Evolutionary conservation across 1,140 invertebrate species (phyloP), one percentile per base, ranked within the genome.

Genomic region (Anadara kagoshimensis): DNA sequence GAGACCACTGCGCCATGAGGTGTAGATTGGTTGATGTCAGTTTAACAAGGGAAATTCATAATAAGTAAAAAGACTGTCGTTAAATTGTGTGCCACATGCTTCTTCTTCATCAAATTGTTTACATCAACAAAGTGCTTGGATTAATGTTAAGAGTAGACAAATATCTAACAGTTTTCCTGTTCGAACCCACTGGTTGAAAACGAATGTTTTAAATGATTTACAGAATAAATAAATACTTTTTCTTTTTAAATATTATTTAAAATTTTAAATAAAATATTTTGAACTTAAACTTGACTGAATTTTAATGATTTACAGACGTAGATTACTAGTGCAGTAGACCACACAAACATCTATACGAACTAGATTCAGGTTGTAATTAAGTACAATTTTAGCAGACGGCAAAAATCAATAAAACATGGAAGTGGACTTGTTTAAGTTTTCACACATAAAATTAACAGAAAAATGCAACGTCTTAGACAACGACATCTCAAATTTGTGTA

Each of bases 1-100:
- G 24, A 26, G 61, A 63, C 61, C 61, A 63, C 45, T 43, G 45
- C 26, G 61, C 61, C 61, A 63, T 63, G 24, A 47, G 29, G 2
- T 2, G n/a, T 18, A 43, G 29, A 59, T 0, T 29, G 7, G 26
- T 20, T 12, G 7, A 22, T 54, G 24, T n/a, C n/a, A 54, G 8
- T 54, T n/a, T 54, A 22, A 20, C 2, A 54, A n/a, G n/a, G 20
- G 5, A 54, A 54, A 18, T 54, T 54, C 2, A 22, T 54, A 54
- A 54, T 29, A 22, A 14, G n/a, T 18, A 1, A 49, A 49, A 49
- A 49, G 47, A 49, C 1, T 49, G 4, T 4, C 47, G 10, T 20
- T 12, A 56, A 59, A 59, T 41, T 41, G 11, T 3, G 7, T n/a
- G 41, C 57, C 57, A 36, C 26, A 59, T 41, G 57, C 41, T 59